Base-by-base conservation (phyloP, 2,797 vertebrate genomes). In the Luscinia megarhynchos region DNA sequence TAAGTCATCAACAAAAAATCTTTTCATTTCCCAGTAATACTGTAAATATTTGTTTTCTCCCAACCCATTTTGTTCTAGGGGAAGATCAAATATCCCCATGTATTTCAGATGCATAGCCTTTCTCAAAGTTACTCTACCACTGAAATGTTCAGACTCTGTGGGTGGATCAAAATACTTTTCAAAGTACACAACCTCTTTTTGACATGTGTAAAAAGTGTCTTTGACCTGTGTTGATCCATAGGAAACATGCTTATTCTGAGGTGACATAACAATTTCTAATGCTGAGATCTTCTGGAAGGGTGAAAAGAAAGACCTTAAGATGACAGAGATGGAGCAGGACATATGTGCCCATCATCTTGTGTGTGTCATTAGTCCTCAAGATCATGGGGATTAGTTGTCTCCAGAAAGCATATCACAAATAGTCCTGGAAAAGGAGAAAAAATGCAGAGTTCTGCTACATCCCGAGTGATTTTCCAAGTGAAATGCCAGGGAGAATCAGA, bases 31-130 rank as follows among this genome's bases (percentile, higher is more conserved):
- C 70, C 34, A 69, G 45, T 74, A 80, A 73, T 53, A 41, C 76
- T 93, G 64, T 93, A 96, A 97, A 96, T 93, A 95, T 26, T 90
- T 85, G 74, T 94, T 91, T 94, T 97, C 87, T 94, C 67, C 54
- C 55, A 51, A 19, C 38, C 6, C 27, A 19, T 45, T 89, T 54
- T 67, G 53, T 72, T 89, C 20, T 48, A 89, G 85, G 58, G 90
- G 32, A 72, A 79, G 50, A 92, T 90, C 90, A 97, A 50, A 26
- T 88, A 69, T 88, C 36, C 64, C 75, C 43, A 53, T 40, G 59
- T 40, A 77, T 91, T 97, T 94, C 54, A 88, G 53, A 90, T 84
- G 53, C 51, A 41, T 51, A 93, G 50, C 69, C 75, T 97, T 96
- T 96, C 91, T 96, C 94, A 96, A 62, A 96, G 95, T 87, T 85